Evolutionary conservation across 1,140 invertebrate species (phyloP).

Genomic region (Trachymyrmex cornetzi): DNA sequence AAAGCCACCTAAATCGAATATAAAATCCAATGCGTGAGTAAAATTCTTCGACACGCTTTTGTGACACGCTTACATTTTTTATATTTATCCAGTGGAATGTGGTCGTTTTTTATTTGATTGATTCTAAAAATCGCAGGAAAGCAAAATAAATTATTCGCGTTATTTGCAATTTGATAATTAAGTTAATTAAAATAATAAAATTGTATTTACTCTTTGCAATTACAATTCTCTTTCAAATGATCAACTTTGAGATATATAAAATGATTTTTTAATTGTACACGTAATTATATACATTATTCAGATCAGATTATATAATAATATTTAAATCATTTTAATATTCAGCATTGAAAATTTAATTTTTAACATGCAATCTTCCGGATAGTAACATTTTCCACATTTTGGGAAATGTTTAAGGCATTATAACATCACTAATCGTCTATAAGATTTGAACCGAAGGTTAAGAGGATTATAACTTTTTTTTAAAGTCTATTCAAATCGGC

Average conservation of each 20-base stretch:
- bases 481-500: constrained; percentile 15
- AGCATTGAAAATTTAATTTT: not conserved
- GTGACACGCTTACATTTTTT: not conserved
- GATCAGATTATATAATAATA: not conserved
- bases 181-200: not conserved
- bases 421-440: not conserved
- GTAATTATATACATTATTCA: not conserved
- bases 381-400: not conserved
- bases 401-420: not conserved
- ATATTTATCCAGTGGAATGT: not conserved
- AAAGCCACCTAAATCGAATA: constrained; percentile 55
- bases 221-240: not conserved
- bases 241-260: not conserved
- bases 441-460: not conserved
- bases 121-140: not conserved
- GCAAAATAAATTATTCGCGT: not conserved
- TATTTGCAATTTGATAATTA: not conserved
- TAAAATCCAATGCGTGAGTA: constrained; percentile 32
- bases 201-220: not conserved
- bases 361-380: not conserved
- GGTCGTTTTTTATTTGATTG: not conserved
- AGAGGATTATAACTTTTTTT: constrained; percentile 26
- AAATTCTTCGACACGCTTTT: constrained; percentile 30
- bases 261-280: not conserved
- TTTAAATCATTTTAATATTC: not conserved